Evolutionary conservation across 2,888 invertebrate species (phyloP).

Genomic region (Dinocampus coccinellae): DNA sequence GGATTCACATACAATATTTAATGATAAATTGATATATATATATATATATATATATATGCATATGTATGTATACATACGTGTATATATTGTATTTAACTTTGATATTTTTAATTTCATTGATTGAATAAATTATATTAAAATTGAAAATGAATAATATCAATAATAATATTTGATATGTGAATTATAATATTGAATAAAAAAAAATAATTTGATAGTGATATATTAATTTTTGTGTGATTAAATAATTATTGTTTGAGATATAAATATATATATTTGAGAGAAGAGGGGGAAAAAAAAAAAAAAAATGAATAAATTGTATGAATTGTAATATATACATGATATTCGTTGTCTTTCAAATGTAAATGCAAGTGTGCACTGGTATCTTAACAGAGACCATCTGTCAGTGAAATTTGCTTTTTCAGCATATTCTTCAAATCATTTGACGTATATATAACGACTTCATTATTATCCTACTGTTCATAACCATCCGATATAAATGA

Average conservation of each 20-base stretch:
- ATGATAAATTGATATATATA: slow-evolving; percentile 9
- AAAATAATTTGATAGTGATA: too few species aligned
- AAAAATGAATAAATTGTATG: slow-evolving; percentile 8
- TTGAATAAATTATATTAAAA: too few species aligned
- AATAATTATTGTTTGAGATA: too few species aligned
- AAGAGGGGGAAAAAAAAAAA: not conserved
- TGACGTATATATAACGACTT: slow-evolving; percentile 59
- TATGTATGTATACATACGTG: too few species aligned
- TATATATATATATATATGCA: too few species aligned
- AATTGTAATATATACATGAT: slow-evolving; percentile 1
- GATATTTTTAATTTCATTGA: too few species aligned
- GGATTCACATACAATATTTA: slow-evolving; percentile 12
- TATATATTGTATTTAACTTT: too few species aligned
- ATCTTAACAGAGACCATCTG: slow-evolving; percentile 46
- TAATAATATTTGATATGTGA: too few species aligned
- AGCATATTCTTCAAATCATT: slow-evolving; percentile 51
- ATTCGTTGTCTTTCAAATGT: slow-evolving; percentile 17
- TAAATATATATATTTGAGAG: too few species aligned
- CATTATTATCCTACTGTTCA: slow-evolving; percentile 49
- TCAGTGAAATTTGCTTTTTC: slow-evolving; percentile 56
- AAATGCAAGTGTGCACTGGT: not conserved
- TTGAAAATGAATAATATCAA: too few species aligned
- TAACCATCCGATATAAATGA: slow-evolving; percentile 63
- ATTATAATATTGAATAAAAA: too few species aligned
- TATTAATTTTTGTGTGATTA: too few species aligned